Percentiles rank a stretch among this genome's conserved stretches.
Conservation (phyloP, 2,113 vertebrate genomes). For the Equus quagga region DNA sequence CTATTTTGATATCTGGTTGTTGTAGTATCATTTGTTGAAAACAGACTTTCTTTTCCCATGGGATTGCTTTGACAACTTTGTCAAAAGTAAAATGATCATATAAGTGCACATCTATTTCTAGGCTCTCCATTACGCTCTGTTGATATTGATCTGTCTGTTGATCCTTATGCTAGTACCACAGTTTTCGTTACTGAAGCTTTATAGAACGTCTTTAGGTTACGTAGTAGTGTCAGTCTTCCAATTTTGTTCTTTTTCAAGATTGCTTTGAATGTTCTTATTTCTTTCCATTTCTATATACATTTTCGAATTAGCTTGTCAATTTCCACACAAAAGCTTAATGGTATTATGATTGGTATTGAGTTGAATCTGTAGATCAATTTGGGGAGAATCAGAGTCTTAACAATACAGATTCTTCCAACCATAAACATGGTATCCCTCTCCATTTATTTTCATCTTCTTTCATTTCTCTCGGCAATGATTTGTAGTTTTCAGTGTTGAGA, state of each 20-base stretch:
- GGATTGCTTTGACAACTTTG: not conserved
- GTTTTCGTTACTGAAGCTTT: slow-evolving; percentile 18
- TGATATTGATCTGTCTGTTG: not conserved
- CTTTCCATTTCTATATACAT: slow-evolving; percentile 22
- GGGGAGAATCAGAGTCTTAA: not conserved
- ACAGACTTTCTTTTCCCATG: not conserved
- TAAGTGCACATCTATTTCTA: not conserved
- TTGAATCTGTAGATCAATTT: not conserved
- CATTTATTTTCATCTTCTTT: slow-evolving; percentile 31
- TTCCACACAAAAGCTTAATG: not conserved
- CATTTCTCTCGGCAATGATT: slow-evolving; percentile 18
- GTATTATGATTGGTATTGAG: not conserved
- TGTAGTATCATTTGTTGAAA: not conserved
- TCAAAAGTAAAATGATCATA: not conserved
- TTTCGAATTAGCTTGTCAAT: not conserved
- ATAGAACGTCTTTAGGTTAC: not conserved
- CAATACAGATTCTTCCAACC: not conserved
- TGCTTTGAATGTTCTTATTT: not conserved
- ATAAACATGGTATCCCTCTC: not conserved
- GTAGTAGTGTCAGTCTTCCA: not conserved
- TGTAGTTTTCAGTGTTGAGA: not conserved
- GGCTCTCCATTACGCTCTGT: not conserved
- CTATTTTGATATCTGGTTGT: slow-evolving; percentile 5
- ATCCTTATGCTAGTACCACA: not conserved
- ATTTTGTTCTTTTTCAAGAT: not conserved